phyloP scores from a whole-genome alignment of 2,113 vertebrate species.

The Gopherus evgoodei region DNA sequence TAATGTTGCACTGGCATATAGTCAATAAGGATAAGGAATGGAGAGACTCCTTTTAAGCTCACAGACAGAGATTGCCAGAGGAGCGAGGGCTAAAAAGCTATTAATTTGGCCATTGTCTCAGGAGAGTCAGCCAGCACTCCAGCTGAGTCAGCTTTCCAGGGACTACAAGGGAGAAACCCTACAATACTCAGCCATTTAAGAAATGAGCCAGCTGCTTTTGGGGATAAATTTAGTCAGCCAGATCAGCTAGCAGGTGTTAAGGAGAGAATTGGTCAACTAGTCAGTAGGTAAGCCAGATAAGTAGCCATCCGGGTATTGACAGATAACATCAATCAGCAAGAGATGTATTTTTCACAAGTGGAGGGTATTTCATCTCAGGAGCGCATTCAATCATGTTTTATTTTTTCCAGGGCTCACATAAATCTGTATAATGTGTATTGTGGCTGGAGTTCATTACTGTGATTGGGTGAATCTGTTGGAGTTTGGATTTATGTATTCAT shows the following conservation, averaged over 20 bases:
- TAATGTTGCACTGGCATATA: neutral
- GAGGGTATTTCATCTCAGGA: neutral
- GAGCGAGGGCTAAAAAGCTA: neutral
- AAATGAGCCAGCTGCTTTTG: conserved; percentile 48
- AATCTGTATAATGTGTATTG: neutral
- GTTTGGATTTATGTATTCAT: neutral
- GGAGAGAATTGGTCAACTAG: neutral
- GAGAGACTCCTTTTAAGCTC: neutral
- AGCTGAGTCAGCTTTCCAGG: conserved; percentile 29
- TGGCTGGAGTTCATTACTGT: neutral
- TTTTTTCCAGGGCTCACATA: rapidly evolving
- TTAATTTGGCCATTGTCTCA: neutral
- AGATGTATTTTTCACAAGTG: neutral
- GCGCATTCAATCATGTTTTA: neutral
- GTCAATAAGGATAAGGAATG: neutral
- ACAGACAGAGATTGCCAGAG: neutral
- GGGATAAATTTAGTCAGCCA: conserved; percentile 8
- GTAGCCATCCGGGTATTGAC: neutral
- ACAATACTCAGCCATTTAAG: conserved; percentile 10
- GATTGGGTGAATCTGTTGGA: rapidly evolving
- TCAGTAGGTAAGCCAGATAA: neutral
- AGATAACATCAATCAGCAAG: neutral
- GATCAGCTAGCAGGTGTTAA: neutral
- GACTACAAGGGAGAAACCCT: neutral
- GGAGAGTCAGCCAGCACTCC: conserved; percentile 35